These are phyloP conservation scores for Acleris literana DNA, from an alignment of 2,888 invertebrate species.

Conservation along the genomic window DNA sequence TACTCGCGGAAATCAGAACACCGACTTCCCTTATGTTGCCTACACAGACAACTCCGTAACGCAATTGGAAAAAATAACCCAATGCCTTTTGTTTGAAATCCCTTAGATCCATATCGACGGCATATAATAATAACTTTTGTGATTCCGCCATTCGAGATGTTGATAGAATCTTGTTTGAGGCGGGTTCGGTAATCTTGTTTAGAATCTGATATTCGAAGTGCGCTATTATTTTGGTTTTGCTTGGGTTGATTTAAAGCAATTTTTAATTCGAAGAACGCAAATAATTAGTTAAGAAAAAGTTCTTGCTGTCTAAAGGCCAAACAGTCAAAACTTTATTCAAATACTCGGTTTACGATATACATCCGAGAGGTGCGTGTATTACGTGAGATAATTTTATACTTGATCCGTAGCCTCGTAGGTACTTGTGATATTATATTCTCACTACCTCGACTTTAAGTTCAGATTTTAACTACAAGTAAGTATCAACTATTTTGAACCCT, in stretches of 20 bases:
- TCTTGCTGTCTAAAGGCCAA: not conserved
- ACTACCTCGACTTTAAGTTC: no score
- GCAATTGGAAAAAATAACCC: conserved; percentile 19
- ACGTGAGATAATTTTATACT: no score
- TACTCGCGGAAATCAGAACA: conserved; percentile 6
- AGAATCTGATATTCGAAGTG: conserved; percentile 37
- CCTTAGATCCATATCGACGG: conserved; percentile 17
- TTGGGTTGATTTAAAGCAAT: conserved; percentile 4
- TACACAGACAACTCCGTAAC: conserved; percentile 22
- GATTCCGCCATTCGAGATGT: conserved; percentile 45
- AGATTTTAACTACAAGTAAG: no score
- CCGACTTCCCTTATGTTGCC: conserved; percentile 2
- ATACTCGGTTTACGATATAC: no score
- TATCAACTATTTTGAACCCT: no score
- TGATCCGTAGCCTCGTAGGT: no score
- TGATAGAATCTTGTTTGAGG: conserved; percentile 43
- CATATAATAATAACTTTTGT: conserved; percentile 38
- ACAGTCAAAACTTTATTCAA: not conserved
- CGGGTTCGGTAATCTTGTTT: conserved; percentile 45
- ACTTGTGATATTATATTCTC: no score
- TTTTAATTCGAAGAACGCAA: not conserved
- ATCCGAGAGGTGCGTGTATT: no score
- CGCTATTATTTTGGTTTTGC: conserved; percentile 37
- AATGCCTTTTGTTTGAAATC: conserved; percentile 27
- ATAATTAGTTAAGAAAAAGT: not conserved